phyloP scores from a whole-genome alignment of 2,888 invertebrate species.

The Drosophila pegasa region DNA sequence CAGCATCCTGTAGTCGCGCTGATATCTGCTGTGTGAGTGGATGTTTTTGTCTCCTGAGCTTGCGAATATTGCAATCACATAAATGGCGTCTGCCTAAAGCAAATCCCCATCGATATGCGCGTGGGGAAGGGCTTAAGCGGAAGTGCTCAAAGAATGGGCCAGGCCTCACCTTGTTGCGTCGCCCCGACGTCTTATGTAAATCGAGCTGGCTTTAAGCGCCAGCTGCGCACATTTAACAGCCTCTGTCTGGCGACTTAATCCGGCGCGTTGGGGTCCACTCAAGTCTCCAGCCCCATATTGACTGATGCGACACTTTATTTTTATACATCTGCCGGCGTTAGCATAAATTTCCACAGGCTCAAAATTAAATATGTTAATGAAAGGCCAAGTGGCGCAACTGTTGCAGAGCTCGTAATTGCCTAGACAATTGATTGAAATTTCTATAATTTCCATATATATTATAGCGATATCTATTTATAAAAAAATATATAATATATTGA shows the following conservation, averaged over 20 bases:
- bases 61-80: slow-evolving; percentile 59
- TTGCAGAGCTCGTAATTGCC: no score
- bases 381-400: slow-evolving; percentile 15
- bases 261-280: slow-evolving; percentile 16
- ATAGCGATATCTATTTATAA: background rate
- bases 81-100: slow-evolving; percentile 61
- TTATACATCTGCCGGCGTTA: slow-evolving; percentile 20
- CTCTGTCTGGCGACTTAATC: slow-evolving; percentile 26
- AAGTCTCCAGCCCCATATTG: slow-evolving; percentile 23
- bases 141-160: background rate
- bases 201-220: slow-evolving; percentile 48
- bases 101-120: slow-evolving; percentile 42
- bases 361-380: slow-evolving; percentile 53
- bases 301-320: slow-evolving; percentile 57
- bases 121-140: slow-evolving; percentile 8
- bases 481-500: no score
- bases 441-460: background rate
- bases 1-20: background rate
- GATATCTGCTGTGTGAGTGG: slow-evolving; percentile 1
- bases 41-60: slow-evolving; percentile 20
- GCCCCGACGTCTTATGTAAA: slow-evolving; percentile 49
- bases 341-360: slow-evolving; percentile 39
- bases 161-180: slow-evolving; percentile 45
- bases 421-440: no score
- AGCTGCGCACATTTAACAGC: slow-evolving; percentile 47